Base-by-base conservation (phyloP, 2,113 vertebrate genomes). In the Thamnophis sirtalis region DNA sequence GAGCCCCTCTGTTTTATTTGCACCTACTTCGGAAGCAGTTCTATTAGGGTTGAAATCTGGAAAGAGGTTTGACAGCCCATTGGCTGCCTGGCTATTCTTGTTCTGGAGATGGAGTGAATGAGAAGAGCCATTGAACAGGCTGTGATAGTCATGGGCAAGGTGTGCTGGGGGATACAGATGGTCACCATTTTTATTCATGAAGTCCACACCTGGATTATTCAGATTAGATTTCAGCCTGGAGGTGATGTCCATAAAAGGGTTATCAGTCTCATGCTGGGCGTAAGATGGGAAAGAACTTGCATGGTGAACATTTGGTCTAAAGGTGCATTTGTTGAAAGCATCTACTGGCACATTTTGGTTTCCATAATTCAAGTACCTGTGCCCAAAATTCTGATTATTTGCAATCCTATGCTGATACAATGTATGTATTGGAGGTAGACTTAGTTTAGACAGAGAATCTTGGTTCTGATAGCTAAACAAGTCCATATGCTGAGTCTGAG, bases 401-500 rank as follows among this genome's bases (percentile, higher is more conserved):
- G 96, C 96, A 84, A 98, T 98, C 94, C 98, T 98, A 86, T 99
- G 98, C 95, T 99, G 98, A 96, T 98, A 99, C 92, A 99, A 96
- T 11, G 97, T 97, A 55, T 98, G 98, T 92, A 98, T 97, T 90
- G 97, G 96, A 84, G 98, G 98, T 54, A 98, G 93, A n/a, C 94
- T 97, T 51, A 98, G 93, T 85, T 98, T 98, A 84, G 96, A 95
- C 43, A 97, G 94, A 53, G 94, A 94, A 85, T 98, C 97, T 95
- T 97, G 97, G 89, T 95, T 98, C 94, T 98, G 98, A 95, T 98
- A 98, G 90, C 96, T 97, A 88, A 98, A 99, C 26, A 98, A 95
- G 91, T 98, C 98, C 94, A 98, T 58, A 89, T 98, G 97, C 96
- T 98, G 99, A 96, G 98, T 95, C 94, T 98, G 98, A 87, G 98